Evolutionary conservation across 1,140 invertebrate species (phyloP).

Genomic region (Brachystomella parvula): DNA sequence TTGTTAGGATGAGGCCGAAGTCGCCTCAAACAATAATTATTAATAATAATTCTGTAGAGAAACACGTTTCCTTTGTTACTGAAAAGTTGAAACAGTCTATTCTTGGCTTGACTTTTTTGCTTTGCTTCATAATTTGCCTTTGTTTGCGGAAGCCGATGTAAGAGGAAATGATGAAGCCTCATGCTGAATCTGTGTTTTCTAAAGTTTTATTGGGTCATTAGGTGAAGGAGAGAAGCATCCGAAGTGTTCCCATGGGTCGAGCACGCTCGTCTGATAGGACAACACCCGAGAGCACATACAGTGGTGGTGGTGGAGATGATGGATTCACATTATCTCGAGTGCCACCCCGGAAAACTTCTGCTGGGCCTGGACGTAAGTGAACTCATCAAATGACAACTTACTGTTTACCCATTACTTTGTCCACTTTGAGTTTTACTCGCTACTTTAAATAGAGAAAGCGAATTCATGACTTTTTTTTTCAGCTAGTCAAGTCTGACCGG

Average conservation of each 20-base stretch:
- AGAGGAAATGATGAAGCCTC: too few species aligned
- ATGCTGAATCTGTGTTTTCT: background rate
- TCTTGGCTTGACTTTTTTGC: slow-evolving; percentile 4
- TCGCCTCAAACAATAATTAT: too few species aligned
- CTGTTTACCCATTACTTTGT: background rate
- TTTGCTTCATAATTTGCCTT: background rate
- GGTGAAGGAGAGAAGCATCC: slow-evolving; percentile 78
- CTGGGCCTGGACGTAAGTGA: slow-evolving; percentile 34
- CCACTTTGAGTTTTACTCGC: background rate
- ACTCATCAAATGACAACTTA: background rate
- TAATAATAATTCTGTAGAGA: too few species aligned
- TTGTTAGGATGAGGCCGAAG: too few species aligned
- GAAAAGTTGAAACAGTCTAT: background rate
- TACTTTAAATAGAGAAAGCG: background rate
- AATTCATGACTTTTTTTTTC: background rate
- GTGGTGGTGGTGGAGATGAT: slow-evolving; percentile 59
- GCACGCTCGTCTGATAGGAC: slow-evolving; percentile 58
- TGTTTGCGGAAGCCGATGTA: background rate
- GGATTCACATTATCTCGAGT: slow-evolving; percentile 49
- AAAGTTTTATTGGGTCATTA: slow-evolving; percentile 43
- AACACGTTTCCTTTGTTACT: background rate
- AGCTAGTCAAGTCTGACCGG: background rate
- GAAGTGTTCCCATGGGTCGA: slow-evolving; percentile 72
- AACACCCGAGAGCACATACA: slow-evolving; percentile 70
- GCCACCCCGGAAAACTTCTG: slow-evolving; percentile 40